phyloP scores from a whole-genome alignment of 2,113 vertebrate genomes.

The Noturus placidus region DNA sequence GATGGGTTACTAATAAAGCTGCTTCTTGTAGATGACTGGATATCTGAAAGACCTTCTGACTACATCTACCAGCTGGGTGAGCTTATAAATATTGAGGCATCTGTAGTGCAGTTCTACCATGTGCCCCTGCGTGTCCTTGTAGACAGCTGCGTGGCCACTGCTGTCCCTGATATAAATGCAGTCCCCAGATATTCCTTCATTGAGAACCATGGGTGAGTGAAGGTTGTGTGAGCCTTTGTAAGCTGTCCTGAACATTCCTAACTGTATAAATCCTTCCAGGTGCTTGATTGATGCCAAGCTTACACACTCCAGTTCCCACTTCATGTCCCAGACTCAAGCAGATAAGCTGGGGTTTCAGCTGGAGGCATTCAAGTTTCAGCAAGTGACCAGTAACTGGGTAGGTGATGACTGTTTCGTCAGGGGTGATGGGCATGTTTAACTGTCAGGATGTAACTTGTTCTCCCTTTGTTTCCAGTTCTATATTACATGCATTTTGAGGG shows the following conservation, averaged over 20 bases:
- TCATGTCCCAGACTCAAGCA: constrained; percentile 27
- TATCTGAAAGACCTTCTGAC: constrained; percentile 20
- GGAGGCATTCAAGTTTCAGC: constrained; percentile 46
- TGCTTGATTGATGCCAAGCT: constrained; percentile 47
- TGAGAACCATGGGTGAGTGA: constrained; percentile 52
- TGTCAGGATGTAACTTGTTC: background rate
- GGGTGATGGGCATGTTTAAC: too few species aligned
- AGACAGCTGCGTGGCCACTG: constrained; percentile 66
- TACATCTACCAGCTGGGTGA: constrained; percentile 46
- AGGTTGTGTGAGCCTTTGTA: background rate
- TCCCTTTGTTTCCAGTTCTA: constrained; percentile 35
- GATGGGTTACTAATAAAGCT: background rate
- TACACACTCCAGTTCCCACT: constrained; percentile 32
- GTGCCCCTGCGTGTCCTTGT: constrained; percentile 63
- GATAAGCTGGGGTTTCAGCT: constrained; percentile 42
- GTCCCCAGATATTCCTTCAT: constrained; percentile 48
- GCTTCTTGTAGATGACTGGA: constrained; percentile 41
- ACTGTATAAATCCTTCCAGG: background rate
- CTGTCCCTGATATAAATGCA: constrained; percentile 27
- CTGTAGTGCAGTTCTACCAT: constrained; percentile 56
- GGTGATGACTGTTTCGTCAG: background rate
- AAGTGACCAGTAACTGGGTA: constrained; percentile 22
- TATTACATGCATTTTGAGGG: constrained; percentile 41
- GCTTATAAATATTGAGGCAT: constrained; percentile 59
- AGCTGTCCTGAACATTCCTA: background rate